Evolutionary conservation across 2,888 invertebrate species (phyloP), one percentile per base, ranked within the genome.

Genomic region (Trisateles emortualis): DNA sequence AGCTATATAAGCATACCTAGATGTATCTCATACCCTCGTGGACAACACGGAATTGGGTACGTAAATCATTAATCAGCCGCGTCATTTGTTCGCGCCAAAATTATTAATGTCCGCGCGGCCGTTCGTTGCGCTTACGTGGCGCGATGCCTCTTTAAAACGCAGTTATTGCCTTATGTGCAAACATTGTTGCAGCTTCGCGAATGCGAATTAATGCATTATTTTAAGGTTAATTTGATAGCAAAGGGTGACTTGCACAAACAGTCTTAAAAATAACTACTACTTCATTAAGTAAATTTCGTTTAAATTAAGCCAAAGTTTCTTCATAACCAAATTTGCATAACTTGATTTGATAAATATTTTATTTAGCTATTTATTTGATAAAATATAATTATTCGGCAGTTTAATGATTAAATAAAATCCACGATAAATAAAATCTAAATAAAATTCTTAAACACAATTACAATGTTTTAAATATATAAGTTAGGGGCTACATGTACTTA

Each of bases 61-160:
- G 83, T 91, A 88, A 91, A 92, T 91, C 90, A 91, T 91, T 90
- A 90, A 91, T 92, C 91, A 90, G 88, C 80, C 79, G 79, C 84
- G 90, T 90, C 90, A 90, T 90, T 92, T 90, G 89, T 88, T 87
- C 84, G 84, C 85, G 84, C 84, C 85, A 84, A 91, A 89, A 90
- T 92, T 88, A 91, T 91, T 90, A 86, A 91, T 86, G 88, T 83
- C 74, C 78, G 60, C 77, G 68, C 78, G 68, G 75, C 69, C 58
- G 73, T 53, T 69, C 75, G 74, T 77, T 79, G 81, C 76, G 82
- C 80, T 80, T 79, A 78, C 82, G 78, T 64, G 29, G 48, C 64
- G 59, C 44, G 49, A 68, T 67, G 79, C 78, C 86, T 88, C 86
- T 88, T 87, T 87, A 85, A 87, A 89, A 86, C 73, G 80, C 77